A percentile compares a stretch with the other conserved stretches of the same genome.
phyloP scores from a whole-genome alignment of 2,113 vertebrate species.

The Dolichotis patagonum region DNA sequence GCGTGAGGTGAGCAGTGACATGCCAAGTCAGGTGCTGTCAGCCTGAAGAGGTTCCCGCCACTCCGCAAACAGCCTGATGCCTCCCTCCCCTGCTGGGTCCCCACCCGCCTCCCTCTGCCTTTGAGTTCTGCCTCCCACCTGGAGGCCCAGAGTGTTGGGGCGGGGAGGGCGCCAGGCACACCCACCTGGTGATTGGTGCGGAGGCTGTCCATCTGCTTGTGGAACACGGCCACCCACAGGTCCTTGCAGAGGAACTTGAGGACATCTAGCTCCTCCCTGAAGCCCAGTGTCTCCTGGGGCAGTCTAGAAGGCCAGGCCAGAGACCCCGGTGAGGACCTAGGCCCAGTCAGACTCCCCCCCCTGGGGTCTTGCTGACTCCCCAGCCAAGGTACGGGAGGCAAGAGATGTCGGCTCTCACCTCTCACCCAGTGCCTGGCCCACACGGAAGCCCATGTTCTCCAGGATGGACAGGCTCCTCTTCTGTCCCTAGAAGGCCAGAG shows the following conservation, averaged over 20 bases:
- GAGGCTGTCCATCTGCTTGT: conserved; percentile 92
- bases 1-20: not conserved
- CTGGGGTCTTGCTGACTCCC: not conserved
- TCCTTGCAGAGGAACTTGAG: conserved; percentile 94
- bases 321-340: not conserved
- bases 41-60: accelerated
- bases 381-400: not conserved
- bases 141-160: not conserved
- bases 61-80: not conserved
- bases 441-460: conserved; percentile 92
- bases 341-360: too few relatives aligned
- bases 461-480: conserved; percentile 87
- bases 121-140: too few relatives aligned
- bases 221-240: conserved; percentile 91
- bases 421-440: conserved; percentile 92
- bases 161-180: not conserved
- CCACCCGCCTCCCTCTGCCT: not conserved
- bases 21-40: accelerated
- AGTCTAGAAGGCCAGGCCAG: conserved; percentile 80
- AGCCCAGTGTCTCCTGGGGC: conserved; percentile 89
- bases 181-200: conserved; percentile 93
- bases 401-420: conserved; percentile 82
- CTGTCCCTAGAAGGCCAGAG: conserved; percentile 83
- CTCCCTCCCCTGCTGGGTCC: not conserved
- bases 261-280: conserved; percentile 92